A percentile compares a stretch with the other conserved stretches of the same genome.
Conservation (phyloP, 2,113 vertebrate species). For the Nettapus auritus region DNA sequence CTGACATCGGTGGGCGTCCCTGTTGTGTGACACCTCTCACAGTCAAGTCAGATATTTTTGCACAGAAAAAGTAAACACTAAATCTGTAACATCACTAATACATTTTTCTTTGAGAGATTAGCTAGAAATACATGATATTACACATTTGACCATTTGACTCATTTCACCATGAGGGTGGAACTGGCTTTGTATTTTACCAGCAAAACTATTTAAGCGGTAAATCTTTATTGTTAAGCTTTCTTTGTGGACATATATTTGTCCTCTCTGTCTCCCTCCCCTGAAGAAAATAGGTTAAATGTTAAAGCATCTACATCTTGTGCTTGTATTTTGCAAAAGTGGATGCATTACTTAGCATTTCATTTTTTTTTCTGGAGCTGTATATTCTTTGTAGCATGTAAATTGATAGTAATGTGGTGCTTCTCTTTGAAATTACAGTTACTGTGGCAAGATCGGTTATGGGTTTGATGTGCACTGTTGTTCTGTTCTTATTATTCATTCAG, state of each 20-base stretch:
- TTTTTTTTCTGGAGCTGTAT: not conserved
- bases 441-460: not conserved
- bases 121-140: not conserved
- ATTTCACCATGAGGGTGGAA: not conserved
- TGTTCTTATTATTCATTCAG: not conserved
- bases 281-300: slow-evolving; percentile 10
- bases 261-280: not conserved
- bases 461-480: not conserved
- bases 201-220: not conserved
- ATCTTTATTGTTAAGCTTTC: not conserved
- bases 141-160: not conserved
- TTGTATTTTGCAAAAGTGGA: not conserved
- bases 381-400: not conserved
- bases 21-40: not conserved
- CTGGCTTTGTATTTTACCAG: not conserved
- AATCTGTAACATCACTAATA: not conserved
- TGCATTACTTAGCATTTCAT: not conserved
- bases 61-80: not conserved
- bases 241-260: not conserved
- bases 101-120: not conserved
- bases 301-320: not conserved
- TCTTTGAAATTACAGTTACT: not conserved
- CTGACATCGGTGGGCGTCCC: not conserved
- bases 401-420: fast-evolving
- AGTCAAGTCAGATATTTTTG: not conserved